phyloP scores from a whole-genome alignment of 2,888 invertebrate genomes.

The Drosophila hamatofila region DNA sequence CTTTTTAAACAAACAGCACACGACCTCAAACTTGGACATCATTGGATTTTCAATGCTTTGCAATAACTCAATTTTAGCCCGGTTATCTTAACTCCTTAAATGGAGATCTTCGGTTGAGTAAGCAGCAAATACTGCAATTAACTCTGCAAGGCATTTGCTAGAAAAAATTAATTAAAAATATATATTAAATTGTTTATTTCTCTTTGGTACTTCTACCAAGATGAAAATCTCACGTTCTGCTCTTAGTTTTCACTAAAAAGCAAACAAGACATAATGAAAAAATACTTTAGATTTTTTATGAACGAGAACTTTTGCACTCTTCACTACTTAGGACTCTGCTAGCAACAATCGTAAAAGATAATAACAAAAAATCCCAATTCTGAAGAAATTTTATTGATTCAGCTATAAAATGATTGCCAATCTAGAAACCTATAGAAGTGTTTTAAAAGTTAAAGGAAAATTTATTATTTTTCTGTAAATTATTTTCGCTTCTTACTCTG shows the following conservation, averaged over 20 bases:
- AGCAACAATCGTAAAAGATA: no score
- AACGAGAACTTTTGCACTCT: not conserved
- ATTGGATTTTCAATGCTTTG: conserved; percentile 12
- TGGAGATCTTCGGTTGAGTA: conserved; percentile 5
- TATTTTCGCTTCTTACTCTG: not conserved
- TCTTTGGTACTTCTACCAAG: not conserved
- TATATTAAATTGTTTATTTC: not conserved
- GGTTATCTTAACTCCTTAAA: conserved; percentile 34
- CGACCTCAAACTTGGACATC: conserved; percentile 14
- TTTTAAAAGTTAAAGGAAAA: not conserved
- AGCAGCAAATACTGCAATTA: not conserved
- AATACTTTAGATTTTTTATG: not conserved
- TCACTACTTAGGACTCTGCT: not conserved
- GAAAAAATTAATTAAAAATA: not conserved
- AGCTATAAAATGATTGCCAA: not conserved
- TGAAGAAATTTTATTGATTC: not conserved
- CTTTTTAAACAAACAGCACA: conserved; percentile 58
- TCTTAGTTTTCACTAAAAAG: not conserved
- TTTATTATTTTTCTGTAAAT: conserved; percentile 1
- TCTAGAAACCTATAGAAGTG: not conserved
- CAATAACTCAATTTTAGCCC: conserved; percentile 46
- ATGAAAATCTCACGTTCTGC: not conserved
- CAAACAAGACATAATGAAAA: not conserved
- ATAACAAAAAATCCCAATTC: not conserved
- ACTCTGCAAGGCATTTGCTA: not conserved